Conservation (phyloP, 2,888 invertebrate species). For the Hypolimnas misippus region DNA sequence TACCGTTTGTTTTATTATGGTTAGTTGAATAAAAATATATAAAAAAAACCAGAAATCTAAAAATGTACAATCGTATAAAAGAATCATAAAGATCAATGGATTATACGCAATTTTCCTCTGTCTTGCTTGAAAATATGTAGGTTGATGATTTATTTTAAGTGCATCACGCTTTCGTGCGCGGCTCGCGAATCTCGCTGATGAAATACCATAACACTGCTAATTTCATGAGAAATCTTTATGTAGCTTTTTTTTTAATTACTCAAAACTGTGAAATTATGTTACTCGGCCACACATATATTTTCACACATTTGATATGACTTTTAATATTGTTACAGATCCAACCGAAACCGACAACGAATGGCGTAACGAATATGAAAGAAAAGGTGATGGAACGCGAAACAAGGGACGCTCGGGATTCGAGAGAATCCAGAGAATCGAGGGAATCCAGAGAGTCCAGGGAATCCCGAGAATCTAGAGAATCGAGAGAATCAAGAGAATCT, state of each 20-base stretch:
- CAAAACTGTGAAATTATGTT: not conserved
- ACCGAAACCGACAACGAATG: conserved; percentile 78
- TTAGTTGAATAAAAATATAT: not conserved
- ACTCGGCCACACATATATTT: not conserved
- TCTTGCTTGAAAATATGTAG: conserved; percentile 29
- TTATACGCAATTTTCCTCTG: not conserved
- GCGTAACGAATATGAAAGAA: conserved; percentile 68
- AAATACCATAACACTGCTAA: conserved; percentile 28
- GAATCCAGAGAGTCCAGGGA: conserved; percentile 54
- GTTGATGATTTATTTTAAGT: conserved; percentile 40
- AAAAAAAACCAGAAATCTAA: not conserved
- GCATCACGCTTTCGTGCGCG: conserved; percentile 71
- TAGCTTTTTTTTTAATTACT: not conserved
- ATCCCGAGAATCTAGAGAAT: conserved; percentile 50
- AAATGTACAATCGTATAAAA: too few species aligned
- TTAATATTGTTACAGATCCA: conserved; percentile 72
- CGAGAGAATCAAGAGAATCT: conserved; percentile 51
- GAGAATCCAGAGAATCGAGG: conserved; percentile 54
- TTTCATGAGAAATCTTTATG: not conserved
- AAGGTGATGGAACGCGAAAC: conserved; percentile 62
- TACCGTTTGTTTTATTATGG: too few species aligned
- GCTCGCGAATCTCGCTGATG: conserved; percentile 30
- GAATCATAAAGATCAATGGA: too few species aligned
- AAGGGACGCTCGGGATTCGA: conserved; percentile 50
- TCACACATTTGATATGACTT: not conserved